Evolutionary conservation across 2,113 vertebrate species (phyloP).

Genomic region (Ceuthmochares aereus): DNA sequence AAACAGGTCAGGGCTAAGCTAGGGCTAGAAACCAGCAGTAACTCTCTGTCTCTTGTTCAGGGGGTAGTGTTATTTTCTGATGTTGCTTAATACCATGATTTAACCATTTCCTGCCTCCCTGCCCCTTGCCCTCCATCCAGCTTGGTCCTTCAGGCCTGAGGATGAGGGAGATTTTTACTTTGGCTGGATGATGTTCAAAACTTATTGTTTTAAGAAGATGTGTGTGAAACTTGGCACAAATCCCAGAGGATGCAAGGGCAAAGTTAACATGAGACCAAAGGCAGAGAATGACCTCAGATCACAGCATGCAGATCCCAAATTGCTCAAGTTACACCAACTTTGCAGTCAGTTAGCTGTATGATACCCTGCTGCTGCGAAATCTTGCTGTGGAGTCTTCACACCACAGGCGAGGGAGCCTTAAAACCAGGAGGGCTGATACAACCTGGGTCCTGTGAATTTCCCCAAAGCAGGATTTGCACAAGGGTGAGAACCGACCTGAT

Average conservation of each 20-base stretch:
- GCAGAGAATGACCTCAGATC: not conserved
- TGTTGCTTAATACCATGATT: not conserved
- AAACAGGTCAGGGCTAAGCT: not conserved
- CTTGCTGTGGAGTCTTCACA: not conserved
- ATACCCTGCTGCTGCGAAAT: not conserved
- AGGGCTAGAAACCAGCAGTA: not conserved
- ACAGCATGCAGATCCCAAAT: rapidly evolving
- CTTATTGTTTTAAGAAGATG: not conserved
- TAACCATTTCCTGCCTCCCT: not conserved
- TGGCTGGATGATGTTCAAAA: not conserved
- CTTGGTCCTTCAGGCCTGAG: not conserved
- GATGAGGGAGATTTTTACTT: not conserved
- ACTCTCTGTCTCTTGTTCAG: too few species aligned
- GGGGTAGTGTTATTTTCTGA: not conserved
- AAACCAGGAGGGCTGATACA: not conserved
- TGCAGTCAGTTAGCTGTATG: not conserved
- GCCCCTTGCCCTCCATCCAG: not conserved
- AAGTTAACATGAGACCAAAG: not conserved
- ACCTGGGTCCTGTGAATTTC: not conserved
- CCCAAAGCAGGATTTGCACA: not conserved
- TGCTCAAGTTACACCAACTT: not conserved
- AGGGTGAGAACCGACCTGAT: not conserved
- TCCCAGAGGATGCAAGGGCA: not conserved
- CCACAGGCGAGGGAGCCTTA: not conserved
- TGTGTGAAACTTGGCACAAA: not conserved